Evolutionary conservation across 2,797 vertebrate species (phyloP).

Genomic region (Gambelia wislizenii): DNA sequence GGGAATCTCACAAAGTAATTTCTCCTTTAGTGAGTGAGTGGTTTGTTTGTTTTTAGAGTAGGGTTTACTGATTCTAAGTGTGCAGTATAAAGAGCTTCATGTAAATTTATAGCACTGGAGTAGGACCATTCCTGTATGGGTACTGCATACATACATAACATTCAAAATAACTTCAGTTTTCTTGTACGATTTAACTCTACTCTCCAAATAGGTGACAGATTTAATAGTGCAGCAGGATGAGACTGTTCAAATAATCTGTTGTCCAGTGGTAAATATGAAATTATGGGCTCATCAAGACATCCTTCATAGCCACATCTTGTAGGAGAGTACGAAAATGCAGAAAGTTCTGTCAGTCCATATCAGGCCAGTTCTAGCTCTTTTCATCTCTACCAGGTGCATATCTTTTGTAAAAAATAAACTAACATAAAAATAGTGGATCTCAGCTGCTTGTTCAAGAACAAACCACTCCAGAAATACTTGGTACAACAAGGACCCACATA

Average conservation of each 20-base stretch:
- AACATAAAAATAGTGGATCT: too few species aligned
- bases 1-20: too few species aligned
- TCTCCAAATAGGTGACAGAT: not conserved
- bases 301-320: not conserved
- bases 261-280: not conserved
- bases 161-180: not conserved
- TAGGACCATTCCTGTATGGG: not conserved
- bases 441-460: too few species aligned
- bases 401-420: too few species aligned
- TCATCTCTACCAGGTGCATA: not conserved
- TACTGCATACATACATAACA: not conserved
- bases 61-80: not conserved
- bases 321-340: not conserved
- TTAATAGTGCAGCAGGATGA: not conserved
- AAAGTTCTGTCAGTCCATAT: not conserved
- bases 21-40: too few species aligned
- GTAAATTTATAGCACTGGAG: not conserved
- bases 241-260: not conserved
- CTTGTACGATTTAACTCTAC: not conserved
- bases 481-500: too few species aligned
- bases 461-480: not conserved
- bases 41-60: not conserved
- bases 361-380: not conserved
- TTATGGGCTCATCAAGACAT: too few species aligned
- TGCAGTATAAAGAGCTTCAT: not conserved